Base-by-base conservation (phyloP, 2,888 invertebrate species). In the Orthonychiurus folsomi region DNA sequence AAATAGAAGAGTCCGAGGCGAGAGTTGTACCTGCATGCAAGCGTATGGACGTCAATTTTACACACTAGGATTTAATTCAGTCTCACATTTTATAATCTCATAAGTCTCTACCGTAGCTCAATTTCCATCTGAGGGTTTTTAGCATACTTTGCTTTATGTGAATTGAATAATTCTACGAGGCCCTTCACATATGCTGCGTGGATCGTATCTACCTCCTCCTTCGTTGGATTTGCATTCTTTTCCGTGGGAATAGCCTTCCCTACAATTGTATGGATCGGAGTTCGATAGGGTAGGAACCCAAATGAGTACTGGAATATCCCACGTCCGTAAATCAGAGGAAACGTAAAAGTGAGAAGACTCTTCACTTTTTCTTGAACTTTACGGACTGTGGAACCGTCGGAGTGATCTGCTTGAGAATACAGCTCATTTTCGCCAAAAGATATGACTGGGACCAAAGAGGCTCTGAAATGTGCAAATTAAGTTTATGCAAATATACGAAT, bases 281-380 rank as follows among this genome's bases (percentile, higher is more conserved):
- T 81, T 47, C 94, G 81, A 55, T 85, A 82, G 0, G 96, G 95
- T 61, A 96, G 77, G 5, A 93, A 77, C 0, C 96, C 96, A 75
- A 88, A 89, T 0, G 84, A 84, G 75, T 95, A 95, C 76, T 96
- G 94, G 75, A 96, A 91, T 64, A 95, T 80, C 2, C 96, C 96
- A 47, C 96, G 80, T 0, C 92, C 93, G 37, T 86, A 78, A 1
- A 87, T 85, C 56, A 90, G 77, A 61, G 88, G 80, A 0, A 90
- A 90, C 0, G 88, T 86, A 18, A 92, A 78, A 3, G 89, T 89
- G 0, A 87, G 84, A 3, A 80, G 60, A 67, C 81, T 81, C 60
- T 86, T 84, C 1, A 91, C 76, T 59, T 77, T 78, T 66, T 88
- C 83, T 76, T 94, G 93, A 47, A 86, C 73, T 21, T 78, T 80